phyloP scores from a whole-genome alignment of 92 coral and sea anemone species.

The Galaxea fascicularis region DNA sequence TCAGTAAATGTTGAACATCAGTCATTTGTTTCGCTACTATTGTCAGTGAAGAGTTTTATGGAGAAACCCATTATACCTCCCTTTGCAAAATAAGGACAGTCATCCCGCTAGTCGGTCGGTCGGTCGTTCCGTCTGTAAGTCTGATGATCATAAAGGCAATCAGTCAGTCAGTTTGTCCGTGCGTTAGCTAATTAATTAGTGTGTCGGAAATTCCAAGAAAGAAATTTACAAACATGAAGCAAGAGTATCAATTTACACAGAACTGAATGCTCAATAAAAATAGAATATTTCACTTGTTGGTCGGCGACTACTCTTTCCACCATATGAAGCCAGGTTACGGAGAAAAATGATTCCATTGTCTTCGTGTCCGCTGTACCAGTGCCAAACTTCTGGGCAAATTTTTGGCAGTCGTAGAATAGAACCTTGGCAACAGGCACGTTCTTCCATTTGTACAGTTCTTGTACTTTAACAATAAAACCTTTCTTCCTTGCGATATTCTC shows the following conservation, averaged over 20 bases:
- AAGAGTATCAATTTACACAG: not conserved
- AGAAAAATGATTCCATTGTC: not conserved
- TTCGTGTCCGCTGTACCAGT: not conserved
- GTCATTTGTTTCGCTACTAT: too few species aligned
- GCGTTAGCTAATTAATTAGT: not conserved
- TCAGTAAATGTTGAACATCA: too few species aligned
- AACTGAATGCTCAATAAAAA: not conserved
- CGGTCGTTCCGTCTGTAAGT: not conserved
- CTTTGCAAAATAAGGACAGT: not conserved
- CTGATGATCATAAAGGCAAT: not conserved
- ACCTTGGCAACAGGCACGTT: constrained; percentile 45
- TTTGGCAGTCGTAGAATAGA: constrained; percentile 45
- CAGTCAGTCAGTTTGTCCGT: not conserved
- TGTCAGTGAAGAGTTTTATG: too few species aligned
- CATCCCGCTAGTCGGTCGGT: not conserved
- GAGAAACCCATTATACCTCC: too few species aligned
- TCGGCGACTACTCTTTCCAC: constrained; percentile 7
- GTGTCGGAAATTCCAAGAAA: not conserved
- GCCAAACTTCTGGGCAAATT: constrained; percentile 22
- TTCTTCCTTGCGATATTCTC: constrained; percentile 8
- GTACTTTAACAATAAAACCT: constrained; percentile 45
- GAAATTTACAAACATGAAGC: not conserved
- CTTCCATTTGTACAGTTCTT: constrained; percentile 44
- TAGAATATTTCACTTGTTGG: not conserved
- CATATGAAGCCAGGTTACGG: not conserved